Evolutionary conservation across 2,113 vertebrate genomes (phyloP), one percentile per base, ranked within the genome.

Genomic region (Ailurus styani): DNA sequence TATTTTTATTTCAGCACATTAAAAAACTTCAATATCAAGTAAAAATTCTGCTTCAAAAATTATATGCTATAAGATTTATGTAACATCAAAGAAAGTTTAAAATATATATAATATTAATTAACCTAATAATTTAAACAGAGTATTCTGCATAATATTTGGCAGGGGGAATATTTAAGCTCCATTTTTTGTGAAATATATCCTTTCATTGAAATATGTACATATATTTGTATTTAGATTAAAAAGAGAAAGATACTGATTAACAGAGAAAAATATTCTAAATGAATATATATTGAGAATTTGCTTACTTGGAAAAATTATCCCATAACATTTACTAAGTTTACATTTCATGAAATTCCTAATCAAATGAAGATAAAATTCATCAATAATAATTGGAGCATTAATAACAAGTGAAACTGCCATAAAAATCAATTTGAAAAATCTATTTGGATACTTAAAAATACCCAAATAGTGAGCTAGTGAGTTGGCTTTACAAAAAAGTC

Each of bases 31-130:
- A 94, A 92, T 5, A 55, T 72, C 72, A 73, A 83, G 31, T n/a
- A 60, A 97, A 92, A 92, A 57, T 57, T 3, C 34, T 94, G 25
- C 14, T 88, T 95, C 1, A 78, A 90, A 91, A 96, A 87, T 42
- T 52, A 25, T 13, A 68, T 23, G 14, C 18, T 68, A 62, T 92
- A n/a, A 68, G n/a, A 75, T 77, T 34, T 77, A 15, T 50, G 42
- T 15, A 77, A 87, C 0, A 42, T 31, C 5, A 55, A 90, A 17
- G 11, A 86, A 87, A 70, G 68, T 3, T 2, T 54, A 79, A 25
- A 77, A 45, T 57, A 79, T 18, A 31, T 31, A 77, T 5, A 42
- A 37, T 87, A 73, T 64, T 94, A 84, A 93, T 85, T 52, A 81
- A 81, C 23, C 5, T 57, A 15, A 90, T 45, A 85, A 93, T 60